These are phyloP conservation scores for Mesoclemmys tuberculata DNA, from an alignment of 2,113 vertebrate genomes.

Conservation along the genomic window DNA sequence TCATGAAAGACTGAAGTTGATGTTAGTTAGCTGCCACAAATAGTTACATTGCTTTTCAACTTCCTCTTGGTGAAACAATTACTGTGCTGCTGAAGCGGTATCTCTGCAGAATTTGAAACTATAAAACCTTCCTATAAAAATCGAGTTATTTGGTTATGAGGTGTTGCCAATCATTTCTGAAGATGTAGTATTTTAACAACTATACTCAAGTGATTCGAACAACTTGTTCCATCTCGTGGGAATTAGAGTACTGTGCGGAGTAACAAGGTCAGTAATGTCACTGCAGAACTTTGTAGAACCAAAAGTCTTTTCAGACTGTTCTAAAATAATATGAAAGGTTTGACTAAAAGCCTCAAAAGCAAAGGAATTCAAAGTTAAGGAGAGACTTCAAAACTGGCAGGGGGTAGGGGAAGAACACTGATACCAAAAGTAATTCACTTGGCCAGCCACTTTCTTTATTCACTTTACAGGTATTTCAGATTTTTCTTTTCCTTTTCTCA, in stretches of 20 bases:
- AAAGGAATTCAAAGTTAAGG: slow-evolving; percentile 46
- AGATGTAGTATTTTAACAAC: too few species aligned
- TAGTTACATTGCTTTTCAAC: slow-evolving; percentile 12
- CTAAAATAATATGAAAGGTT: slow-evolving; percentile 43
- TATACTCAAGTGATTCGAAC: slow-evolving; percentile 31
- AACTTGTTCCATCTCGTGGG: slow-evolving; percentile 23
- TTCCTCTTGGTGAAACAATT: not conserved
- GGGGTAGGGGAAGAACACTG: not conserved
- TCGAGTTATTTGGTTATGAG: slow-evolving; percentile 38
- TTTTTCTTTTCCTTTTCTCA: not conserved
- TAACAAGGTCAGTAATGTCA: slow-evolving; percentile 29
- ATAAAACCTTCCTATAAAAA: slow-evolving; percentile 19
- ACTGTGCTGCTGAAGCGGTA: slow-evolving; percentile 4
- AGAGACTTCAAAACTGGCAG: not conserved
- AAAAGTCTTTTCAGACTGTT: slow-evolving; percentile 35
- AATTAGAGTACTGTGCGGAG: not conserved
- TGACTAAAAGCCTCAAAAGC: not conserved
- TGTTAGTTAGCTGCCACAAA: slow-evolving; percentile 11
- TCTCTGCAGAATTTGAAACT: slow-evolving; percentile 2
- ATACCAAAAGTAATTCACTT: not conserved
- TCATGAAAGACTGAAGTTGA: not conserved
- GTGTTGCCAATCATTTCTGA: slow-evolving; percentile 46
- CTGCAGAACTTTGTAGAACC: not conserved
- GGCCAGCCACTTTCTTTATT: not conserved
- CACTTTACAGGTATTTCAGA: not conserved